Evolutionary conservation across 2,888 invertebrate genomes (phyloP).

Genomic region (Malthinus seriepunctatus): DNA sequence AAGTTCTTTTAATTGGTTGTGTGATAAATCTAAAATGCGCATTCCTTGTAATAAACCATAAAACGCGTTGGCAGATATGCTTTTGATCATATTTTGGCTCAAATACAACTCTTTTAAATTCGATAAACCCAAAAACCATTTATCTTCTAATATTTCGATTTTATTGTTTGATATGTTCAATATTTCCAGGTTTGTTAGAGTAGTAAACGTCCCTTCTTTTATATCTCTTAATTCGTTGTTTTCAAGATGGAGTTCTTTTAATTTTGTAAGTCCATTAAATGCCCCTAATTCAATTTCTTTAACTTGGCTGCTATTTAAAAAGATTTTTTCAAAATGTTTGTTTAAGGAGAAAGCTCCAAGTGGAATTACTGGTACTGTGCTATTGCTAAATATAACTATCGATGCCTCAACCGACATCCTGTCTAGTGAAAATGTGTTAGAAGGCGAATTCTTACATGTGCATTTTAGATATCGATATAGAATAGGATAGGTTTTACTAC

Average conservation of each 20-base stretch:
- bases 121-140: not conserved
- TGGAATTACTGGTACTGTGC: not conserved
- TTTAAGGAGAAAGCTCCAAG: not conserved
- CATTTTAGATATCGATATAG: no score
- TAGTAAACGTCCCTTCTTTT: not conserved
- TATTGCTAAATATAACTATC: not conserved
- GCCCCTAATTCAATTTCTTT: constrained; percentile 7
- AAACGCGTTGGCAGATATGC: not conserved
- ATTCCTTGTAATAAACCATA: not conserved
- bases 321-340: not conserved
- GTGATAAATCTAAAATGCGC: not conserved
- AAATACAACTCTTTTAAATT: not conserved
- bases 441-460: no score
- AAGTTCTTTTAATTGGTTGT: not conserved
- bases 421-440: no score
- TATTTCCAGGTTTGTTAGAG: not conserved
- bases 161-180: constrained; percentile 2
- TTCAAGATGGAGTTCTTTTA: not conserved
- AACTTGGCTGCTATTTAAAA: not conserved
- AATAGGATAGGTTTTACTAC: no score
- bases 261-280: not conserved
- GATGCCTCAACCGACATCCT: no score
- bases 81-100: constrained; percentile 2
- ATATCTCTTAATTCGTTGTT: not conserved
- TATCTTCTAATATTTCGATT: not conserved